Base-by-base conservation (phyloP, 2,113 vertebrate genomes). In the Pluvianellus socialis region DNA sequence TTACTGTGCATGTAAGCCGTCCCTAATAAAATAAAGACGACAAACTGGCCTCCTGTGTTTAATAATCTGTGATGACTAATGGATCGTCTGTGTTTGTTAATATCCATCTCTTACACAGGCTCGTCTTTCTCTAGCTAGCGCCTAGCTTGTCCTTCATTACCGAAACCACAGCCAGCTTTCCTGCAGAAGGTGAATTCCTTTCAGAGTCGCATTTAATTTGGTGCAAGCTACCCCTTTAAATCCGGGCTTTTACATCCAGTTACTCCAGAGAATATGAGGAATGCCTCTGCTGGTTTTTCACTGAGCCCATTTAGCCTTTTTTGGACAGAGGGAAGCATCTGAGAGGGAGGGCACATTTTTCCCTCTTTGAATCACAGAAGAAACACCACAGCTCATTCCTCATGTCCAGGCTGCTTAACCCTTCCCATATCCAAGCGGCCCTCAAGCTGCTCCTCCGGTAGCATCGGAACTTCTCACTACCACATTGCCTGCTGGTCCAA, bases 261-360 rank as follows among this genome's bases (percentile, higher is more conserved):
- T 62, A 90, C 94, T 94, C 87, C 84, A 90, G 95, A 96, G 95
- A 77, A 73, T 83, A 82, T 8, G 45, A 94, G 81, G 91, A 97
- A 96, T 95, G 91, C 84, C 86, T 96, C 81, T 4, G 30, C 68
- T 75, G 74, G 11, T 62, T 89, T 84, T 91, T 75, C 92, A 56
- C 90, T 52, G 73, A 95, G 83, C 40, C 58, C 73, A 86, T 95
- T 94, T 94, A 94, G 80, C 97, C 97, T 96, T 95, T 96, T 97
- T 96, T 97, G 95, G 97, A 82, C 76, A 95, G 96, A 91, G 68
- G 94, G 86, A 96, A 96, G 74, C 84, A 61, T 91, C 80, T 14
- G 92, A 82, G 86, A 96, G 94, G 82, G 86, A 93, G 95, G 92
- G 94, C 14, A 23, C 95, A 97, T 97, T 97, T 95, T 96, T 97